Conservation (phyloP, 2,113 vertebrate genomes). For the Myrmecophaga tridactyla region DNA sequence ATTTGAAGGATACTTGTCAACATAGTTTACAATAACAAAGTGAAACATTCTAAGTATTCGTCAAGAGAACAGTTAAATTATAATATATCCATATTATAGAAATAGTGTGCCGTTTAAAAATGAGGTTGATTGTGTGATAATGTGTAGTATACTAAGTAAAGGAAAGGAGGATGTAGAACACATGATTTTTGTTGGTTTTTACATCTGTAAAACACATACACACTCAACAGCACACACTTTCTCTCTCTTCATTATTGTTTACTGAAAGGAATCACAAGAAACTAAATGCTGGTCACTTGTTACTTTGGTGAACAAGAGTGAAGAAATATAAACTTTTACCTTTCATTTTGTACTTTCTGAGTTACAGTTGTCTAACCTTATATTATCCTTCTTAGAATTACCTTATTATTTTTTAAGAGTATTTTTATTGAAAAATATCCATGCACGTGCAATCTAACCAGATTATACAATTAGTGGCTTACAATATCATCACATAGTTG, state of each 20-base stretch:
- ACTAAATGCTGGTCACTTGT: not conserved
- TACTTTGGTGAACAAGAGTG: not conserved
- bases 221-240: not conserved
- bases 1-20: not conserved
- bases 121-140: not conserved
- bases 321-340: not conserved
- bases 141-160: not conserved
- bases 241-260: not conserved
- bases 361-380: not conserved
- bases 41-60: not conserved
- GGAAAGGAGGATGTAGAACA: not conserved
- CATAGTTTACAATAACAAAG: not conserved
- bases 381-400: not conserved
- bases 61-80: not conserved
- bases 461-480: no score
- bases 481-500: no score
- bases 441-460: no score
- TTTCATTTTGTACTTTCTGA: conserved; percentile 4
- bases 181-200: not conserved
- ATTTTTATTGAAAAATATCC: no score
- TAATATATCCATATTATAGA: not conserved
- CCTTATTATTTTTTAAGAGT: not conserved
- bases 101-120: not conserved
- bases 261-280: conserved; percentile 11
- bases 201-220: no score